Evolutionary conservation across 2,888 invertebrate species (phyloP), one percentile per base, ranked within the genome.

Genomic region (Leptopilina myrica): DNA sequence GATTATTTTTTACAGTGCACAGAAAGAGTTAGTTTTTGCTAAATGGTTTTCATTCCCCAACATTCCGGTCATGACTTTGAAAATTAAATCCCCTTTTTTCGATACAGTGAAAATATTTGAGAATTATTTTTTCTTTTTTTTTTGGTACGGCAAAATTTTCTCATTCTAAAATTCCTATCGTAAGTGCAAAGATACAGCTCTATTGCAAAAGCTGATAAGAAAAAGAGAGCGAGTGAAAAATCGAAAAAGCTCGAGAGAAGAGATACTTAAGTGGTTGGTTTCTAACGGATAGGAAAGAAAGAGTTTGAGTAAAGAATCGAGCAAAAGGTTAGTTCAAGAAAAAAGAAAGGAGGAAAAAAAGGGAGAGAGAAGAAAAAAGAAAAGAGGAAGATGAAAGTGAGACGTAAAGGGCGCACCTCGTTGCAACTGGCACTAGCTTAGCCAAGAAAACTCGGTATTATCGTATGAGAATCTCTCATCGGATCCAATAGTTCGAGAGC

Each of bases 381-480:
- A 43, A 82, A 81, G 78, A 33, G 33, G 33, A 33, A 81, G 80
- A 83, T 78, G 69, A 69, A 66, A 64, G 80, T 69, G 69, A 66
- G 77, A 81, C 40, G 76, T 82, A 62, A 79, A 64, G 73, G 33
- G 33, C 33, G 79, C 77, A 82, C 83, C 84, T 81, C 84, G 82
- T 84, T 84, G 85, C 86, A 85, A 33, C 84, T 88, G 83, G 85
- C 86, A 84, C 84, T 88, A 83, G 87, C 87, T 88, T 88, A 89
- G 87, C 87, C 82, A 81, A 78, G 26, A 20, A 43, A 9, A 62
- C 62, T 62, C 62, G 84, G 88, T 90, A 89, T 90, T 89, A 89
- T 89, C 88, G 90, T 88, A 90, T 89, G 89, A 89, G 89, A 90
- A 90, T 88, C 88, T 88, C 85, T 88, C 86, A 90, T 90, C 89